Percentiles rank a stretch among this genome's conserved stretches.
These are phyloP conservation scores for Erebia palarica DNA, from an alignment of 2,888 invertebrate species.

Conservation along the genomic window DNA sequence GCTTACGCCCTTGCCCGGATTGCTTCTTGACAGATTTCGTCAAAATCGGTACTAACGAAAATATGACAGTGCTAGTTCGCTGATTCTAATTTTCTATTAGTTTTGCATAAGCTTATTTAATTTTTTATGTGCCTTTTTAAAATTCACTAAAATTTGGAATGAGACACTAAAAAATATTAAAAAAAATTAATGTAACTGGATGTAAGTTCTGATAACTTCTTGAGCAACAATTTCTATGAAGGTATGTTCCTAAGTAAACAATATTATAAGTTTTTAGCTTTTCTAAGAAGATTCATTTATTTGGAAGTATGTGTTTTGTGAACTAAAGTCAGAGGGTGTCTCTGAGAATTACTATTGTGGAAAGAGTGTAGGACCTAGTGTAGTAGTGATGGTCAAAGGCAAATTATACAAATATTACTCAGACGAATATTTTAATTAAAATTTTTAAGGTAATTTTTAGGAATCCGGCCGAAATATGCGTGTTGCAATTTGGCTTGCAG, in stretches of 20 bases:
- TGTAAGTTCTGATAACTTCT: no score
- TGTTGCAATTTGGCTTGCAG: not conserved
- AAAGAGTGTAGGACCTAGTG: not conserved
- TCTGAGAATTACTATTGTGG: not conserved
- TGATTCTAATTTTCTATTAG: no score
- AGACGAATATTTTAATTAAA: conserved; percentile 15
- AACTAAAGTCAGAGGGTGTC: not conserved
- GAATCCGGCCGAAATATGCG: not conserved
- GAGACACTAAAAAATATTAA: no score
- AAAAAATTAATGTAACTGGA: no score
- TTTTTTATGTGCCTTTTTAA: no score
- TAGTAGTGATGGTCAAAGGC: not conserved
- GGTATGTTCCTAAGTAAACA: not conserved
- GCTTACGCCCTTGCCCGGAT: no score
- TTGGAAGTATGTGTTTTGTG: conserved; percentile 1
- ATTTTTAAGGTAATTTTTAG: not conserved
- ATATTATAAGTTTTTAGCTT: not conserved
- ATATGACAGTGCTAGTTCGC: not conserved
- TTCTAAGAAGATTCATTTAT: conserved; percentile 17
- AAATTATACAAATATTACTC: not conserved
- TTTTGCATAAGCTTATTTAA: no score
- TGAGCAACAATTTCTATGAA: no score
- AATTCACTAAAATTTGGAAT: no score
- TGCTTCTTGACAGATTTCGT: no score
- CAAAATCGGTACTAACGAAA: no score